Percentiles rank a stretch among this genome's conserved stretches.
These are phyloP conservation scores for Bembecia ichneumoniformis DNA, from an alignment of 2,888 invertebrate species.

Conservation along the genomic window DNA sequence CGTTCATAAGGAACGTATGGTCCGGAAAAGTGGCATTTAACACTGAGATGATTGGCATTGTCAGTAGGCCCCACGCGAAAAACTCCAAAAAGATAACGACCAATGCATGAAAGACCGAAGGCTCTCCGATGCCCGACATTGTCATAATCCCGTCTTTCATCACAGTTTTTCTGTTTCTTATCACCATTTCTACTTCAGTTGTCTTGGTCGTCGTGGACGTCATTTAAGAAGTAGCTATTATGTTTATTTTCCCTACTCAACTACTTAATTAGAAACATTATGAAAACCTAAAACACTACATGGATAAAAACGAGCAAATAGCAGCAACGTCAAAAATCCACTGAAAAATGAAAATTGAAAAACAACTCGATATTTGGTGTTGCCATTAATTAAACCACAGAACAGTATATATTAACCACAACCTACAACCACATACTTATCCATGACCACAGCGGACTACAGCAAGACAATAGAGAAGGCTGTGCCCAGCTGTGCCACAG, in stretches of 20 bases:
- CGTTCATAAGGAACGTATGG: conserved; percentile 99
- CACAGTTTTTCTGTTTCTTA: conserved; percentile 88
- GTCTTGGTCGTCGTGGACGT: conserved; percentile 84
- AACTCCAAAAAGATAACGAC: conserved; percentile 99
- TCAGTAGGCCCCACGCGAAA: conserved; percentile 99
- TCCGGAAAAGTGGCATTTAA: conserved; percentile 98
- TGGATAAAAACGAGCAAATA: conserved; percentile 52
- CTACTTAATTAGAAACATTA: conserved; percentile 62
- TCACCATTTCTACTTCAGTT: conserved; percentile 89
- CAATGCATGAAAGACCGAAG: conserved; percentile 98
- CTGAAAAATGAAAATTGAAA: conserved; percentile 65
- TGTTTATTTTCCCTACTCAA: conserved; percentile 42
- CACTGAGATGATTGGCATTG: conserved; percentile 96
- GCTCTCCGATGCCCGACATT: conserved; percentile 90
- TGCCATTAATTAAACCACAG: conserved; percentile 16
- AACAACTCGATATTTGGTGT: conserved; percentile 57
- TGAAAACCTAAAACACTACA: conserved; percentile 60
- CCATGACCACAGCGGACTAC: too few relatives aligned
- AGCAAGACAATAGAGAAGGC: too few relatives aligned
- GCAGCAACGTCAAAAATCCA: conserved; percentile 62
- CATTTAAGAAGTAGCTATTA: conserved; percentile 60
- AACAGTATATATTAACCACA: neutral
- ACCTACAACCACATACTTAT: too few relatives aligned
- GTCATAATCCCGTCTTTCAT: conserved; percentile 91
- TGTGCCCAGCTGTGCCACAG: too few relatives aligned